Evolutionary conservation across 2,888 invertebrate genomes (phyloP), one percentile per base, ranked within the genome.

Genomic region (Cloeon dipterum): DNA sequence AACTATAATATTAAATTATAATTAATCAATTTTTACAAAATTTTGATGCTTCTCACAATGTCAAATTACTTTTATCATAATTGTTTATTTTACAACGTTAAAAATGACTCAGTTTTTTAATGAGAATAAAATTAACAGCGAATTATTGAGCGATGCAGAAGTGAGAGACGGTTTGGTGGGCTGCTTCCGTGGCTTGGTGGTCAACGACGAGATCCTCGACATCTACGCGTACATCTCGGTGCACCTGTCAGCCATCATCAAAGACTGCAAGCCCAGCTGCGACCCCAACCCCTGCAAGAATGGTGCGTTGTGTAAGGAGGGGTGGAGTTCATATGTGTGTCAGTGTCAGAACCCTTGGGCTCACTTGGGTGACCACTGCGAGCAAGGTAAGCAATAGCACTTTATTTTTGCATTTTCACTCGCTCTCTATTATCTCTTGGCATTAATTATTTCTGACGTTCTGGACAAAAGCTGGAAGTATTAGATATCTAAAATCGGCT

Each of bases 231-330:
- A 86, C 55, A 85, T 82, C 79, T 82, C 83, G 26, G 85, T 85
- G 20, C 85, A 86, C 58, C 58, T 86, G 37, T 82, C 81, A 35
- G 88, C 86, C 56, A 88, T 91, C 42, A 83, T 85, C 41, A 79
- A 81, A 53, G 86, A 88, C 52, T 93, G 93, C 52, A 83, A 82
- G 51, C 88, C 89, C 1, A 86, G 86, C 0, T 93, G 93, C 56
- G 83, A 85, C 44, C 86, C 88, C 1, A 86, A 86, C 52, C 89
- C 89, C 7, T 93, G 91, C 53, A 74, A 78, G 54, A 89, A 93
- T 53, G 83, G 76, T 33, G 91, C 86, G 0, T 71, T 70, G 43
- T 93, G 85, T 52, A 83, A 83, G 48, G 88, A 91, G 53, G 61
- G 81, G 1, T 91, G 89, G 89, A 86, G 85, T 42, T 76, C 77